A percentile compares a stretch with the other conserved stretches of the same genome.
Evolutionary conservation across 1,140 invertebrate genomes (phyloP).

Genomic region (Trachelipus rathkii): DNA sequence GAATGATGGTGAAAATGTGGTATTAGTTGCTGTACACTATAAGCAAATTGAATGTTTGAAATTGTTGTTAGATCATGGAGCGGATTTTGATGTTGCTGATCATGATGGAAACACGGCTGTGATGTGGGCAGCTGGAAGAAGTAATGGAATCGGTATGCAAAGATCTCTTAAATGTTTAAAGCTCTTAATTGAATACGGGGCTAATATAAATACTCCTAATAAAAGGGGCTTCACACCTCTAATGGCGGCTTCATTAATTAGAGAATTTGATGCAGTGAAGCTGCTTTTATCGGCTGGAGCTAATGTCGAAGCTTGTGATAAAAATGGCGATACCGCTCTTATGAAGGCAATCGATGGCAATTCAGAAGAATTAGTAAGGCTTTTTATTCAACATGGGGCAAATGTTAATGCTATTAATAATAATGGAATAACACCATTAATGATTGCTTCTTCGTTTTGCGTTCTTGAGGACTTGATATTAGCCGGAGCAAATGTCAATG

Average conservation of each 20-base stretch:
- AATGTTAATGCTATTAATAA: conserved; percentile 29
- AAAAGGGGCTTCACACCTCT: conserved; percentile 35
- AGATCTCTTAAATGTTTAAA: conserved; percentile 32
- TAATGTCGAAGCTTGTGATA: conserved; percentile 24
- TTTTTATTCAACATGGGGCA: conserved; percentile 25
- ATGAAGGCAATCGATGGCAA: conserved; percentile 38
- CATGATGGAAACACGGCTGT: conserved; percentile 34
- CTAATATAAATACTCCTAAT: conserved; percentile 29
- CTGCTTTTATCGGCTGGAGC: conserved; percentile 35
- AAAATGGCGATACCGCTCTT: conserved; percentile 37
- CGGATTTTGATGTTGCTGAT: conserved; percentile 28
- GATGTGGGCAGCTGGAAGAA: conserved; percentile 44
- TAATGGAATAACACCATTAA: conserved; percentile 30
- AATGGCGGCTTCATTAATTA: conserved; percentile 38
- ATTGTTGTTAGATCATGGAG: conserved; percentile 33
- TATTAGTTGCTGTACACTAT: conserved; percentile 39
- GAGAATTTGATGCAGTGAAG: conserved; percentile 34
- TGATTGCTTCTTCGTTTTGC: conserved; percentile 30
- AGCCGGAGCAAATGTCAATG: conserved; percentile 22
- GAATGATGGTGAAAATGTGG: conserved; percentile 33
- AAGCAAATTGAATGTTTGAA: conserved; percentile 36
- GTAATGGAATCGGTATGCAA: conserved; percentile 41
- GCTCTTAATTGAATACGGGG: conserved; percentile 31
- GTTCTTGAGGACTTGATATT: conserved; percentile 29
- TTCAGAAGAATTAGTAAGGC: conserved; percentile 24